Conservation (phyloP, 2,888 invertebrate genomes). For the Eremobia ochroleuca region DNA sequence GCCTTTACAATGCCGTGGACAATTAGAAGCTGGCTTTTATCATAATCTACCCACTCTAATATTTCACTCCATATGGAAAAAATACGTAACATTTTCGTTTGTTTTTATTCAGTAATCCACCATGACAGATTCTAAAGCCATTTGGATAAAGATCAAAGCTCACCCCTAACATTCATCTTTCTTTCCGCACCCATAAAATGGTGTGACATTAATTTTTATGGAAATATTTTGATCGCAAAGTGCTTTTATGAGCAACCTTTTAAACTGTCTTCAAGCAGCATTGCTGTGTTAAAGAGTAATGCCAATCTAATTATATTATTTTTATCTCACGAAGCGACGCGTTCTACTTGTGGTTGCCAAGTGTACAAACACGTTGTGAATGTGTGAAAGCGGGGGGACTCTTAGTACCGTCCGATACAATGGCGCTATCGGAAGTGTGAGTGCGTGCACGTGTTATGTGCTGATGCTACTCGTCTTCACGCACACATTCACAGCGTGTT, state of each 20-base stretch:
- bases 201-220: neutral
- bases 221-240: neutral
- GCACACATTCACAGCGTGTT: no score
- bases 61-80: constrained; percentile 14
- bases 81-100: neutral
- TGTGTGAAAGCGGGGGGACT: no score
- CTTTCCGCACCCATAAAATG: neutral
- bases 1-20: neutral
- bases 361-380: no score
- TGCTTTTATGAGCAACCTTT: neutral
- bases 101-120: constrained; percentile 24
- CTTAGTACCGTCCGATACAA: no score
- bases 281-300: neutral
- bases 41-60: constrained; percentile 11
- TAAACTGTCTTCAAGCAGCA: neutral
- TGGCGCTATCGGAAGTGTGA: no score
- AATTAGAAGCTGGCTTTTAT: neutral
- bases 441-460: no score
- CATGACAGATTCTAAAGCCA: constrained; percentile 31
- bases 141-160: constrained; percentile 6
- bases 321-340: no score
- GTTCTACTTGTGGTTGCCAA: no score
- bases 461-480: no score
- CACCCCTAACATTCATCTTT: constrained; percentile 21
- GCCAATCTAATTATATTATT: neutral